A percentile compares a stretch with the other conserved stretches of the same genome.
Evolutionary conservation across 2,113 vertebrate species (phyloP).

Genomic region (Willisornis vidua): DNA sequence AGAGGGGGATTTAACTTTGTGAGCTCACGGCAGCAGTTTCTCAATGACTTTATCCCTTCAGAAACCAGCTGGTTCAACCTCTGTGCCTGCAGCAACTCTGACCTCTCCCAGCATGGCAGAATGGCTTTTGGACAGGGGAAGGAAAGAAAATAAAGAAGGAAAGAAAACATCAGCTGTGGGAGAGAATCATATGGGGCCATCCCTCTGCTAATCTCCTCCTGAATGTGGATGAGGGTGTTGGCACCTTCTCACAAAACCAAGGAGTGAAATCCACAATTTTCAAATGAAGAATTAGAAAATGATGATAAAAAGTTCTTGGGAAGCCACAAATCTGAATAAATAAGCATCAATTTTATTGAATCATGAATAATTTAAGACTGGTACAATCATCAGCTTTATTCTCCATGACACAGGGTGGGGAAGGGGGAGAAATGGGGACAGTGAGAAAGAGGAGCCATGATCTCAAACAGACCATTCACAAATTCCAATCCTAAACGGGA

Average conservation of each 20-base stretch:
- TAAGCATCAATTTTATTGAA: constrained; percentile 97
- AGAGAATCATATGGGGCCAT: background rate
- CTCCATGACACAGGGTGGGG: constrained; percentile 69
- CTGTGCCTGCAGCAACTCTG: background rate
- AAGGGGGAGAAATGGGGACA: background rate
- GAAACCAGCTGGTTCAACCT: background rate
- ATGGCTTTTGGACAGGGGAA: background rate
- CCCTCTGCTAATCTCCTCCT: background rate
- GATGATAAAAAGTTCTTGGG: constrained; percentile 6
- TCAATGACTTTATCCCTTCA: background rate
- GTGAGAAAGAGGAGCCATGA: constrained; percentile 62
- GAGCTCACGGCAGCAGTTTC: background rate
- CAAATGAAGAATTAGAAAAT: background rate
- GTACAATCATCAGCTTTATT: constrained; percentile 93
- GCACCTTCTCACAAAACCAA: background rate
- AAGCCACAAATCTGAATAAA: constrained; percentile 85
- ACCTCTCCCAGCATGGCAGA: background rate
- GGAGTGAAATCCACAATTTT: background rate
- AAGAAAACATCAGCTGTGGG: background rate
- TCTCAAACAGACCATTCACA: constrained; percentile 78
- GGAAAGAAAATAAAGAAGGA: background rate
- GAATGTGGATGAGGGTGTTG: background rate
- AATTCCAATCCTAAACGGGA: constrained; percentile 84
- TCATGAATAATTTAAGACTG: constrained; percentile 99
- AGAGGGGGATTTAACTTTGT: background rate